Conservation (phyloP, 2,888 invertebrate genomes). For the Tiliacea citrago region DNA sequence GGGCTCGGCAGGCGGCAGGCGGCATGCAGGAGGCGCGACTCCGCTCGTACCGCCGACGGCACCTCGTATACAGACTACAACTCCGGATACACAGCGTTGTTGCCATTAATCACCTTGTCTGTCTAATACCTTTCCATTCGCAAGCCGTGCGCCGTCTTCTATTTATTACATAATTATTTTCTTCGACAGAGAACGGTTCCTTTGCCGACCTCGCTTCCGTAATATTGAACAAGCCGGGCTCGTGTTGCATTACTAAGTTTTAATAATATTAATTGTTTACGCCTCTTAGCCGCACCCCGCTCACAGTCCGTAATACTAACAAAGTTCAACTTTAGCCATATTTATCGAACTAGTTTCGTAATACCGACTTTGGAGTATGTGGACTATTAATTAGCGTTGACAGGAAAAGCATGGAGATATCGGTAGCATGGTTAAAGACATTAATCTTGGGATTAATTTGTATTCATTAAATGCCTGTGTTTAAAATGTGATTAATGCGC, state of each 20-base stretch:
- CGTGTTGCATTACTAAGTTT: conserved; percentile 85
- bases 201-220: conserved; percentile 76
- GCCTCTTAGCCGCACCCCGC: conserved; percentile 84
- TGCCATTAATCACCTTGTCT: conserved; percentile 89
- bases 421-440: conserved; percentile 71
- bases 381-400: conserved; percentile 72
- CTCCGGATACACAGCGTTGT: conserved; percentile 78
- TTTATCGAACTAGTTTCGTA: conserved; percentile 83
- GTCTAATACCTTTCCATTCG: conserved; percentile 89
- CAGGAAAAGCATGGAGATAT: conserved; percentile 75
- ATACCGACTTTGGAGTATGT: conserved; percentile 72
- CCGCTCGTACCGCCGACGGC: conserved; percentile 58
- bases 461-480: conserved; percentile 74
- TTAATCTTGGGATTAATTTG: conserved; percentile 80
- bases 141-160: conserved; percentile 83
- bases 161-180: conserved; percentile 89
- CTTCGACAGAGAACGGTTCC: conserved; percentile 82
- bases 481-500: conserved; percentile 76
- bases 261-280: conserved; percentile 88
- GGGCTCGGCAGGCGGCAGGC: conserved; percentile 70
- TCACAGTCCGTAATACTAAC: conserved; percentile 78
- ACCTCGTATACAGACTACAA: conserved; percentile 75
- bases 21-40: conserved; percentile 70
- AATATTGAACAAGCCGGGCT: conserved; percentile 79
- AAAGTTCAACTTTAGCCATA: conserved; percentile 80